phyloP scores from a whole-genome alignment of 2,888 invertebrate genomes.

The Drosophila infuscata region DNA sequence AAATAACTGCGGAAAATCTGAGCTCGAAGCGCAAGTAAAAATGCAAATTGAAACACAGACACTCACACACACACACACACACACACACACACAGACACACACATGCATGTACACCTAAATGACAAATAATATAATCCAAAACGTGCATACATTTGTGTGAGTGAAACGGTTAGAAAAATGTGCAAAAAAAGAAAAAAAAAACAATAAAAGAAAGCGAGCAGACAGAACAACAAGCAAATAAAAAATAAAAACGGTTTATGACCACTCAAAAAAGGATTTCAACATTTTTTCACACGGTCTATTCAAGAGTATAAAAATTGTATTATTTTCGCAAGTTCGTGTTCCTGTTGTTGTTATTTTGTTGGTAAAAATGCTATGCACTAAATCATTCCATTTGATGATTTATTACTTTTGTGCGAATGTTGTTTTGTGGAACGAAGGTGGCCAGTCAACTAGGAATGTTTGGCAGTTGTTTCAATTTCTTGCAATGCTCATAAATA shows the following conservation, averaged over 20 bases:
- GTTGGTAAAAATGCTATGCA: constrained; percentile 31
- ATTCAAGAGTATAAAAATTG: constrained; percentile 57
- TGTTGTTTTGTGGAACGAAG: background rate
- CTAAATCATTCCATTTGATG: constrained; percentile 68
- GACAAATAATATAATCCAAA: constrained; percentile 37
- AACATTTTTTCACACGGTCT: constrained; percentile 54
- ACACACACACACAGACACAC: background rate
- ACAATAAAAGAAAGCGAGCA: constrained; percentile 6
- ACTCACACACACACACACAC: constrained; percentile 18
- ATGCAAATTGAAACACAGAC: constrained; percentile 61
- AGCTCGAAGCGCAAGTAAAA: constrained; percentile 6
- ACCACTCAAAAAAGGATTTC: constrained; percentile 64
- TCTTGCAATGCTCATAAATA: constrained; percentile 7
- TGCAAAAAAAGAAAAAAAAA: constrained; percentile 22
- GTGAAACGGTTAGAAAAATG: constrained; percentile 39
- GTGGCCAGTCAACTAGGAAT: constrained; percentile 14
- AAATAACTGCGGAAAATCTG: background rate
- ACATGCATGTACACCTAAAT: background rate
- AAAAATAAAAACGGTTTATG: constrained; percentile 62
- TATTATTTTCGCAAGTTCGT: constrained; percentile 13
- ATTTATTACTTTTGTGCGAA: constrained; percentile 60
- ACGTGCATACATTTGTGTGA: constrained; percentile 11
- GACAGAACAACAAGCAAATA: constrained; percentile 40
- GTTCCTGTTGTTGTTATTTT: constrained; percentile 12
- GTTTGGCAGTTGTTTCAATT: constrained; percentile 27